These are phyloP conservation scores for Typhlichthys eigenmanni DNA, from an alignment of 2,797 vertebrate genomes.

Conservation along the genomic window DNA sequence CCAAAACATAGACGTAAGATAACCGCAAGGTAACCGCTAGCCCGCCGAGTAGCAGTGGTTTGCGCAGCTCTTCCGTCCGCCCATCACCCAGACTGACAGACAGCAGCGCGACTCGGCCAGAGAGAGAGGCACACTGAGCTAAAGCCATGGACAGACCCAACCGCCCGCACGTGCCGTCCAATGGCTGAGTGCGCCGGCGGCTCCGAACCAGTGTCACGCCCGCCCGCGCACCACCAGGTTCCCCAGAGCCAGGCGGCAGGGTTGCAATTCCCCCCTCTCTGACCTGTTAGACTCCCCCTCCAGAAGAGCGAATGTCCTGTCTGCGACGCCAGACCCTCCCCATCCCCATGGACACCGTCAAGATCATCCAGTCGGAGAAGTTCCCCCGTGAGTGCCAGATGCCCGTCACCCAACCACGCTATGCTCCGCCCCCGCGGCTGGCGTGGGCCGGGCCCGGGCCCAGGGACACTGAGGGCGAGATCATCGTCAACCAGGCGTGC, in stretches of 20 bases:
- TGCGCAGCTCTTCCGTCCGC: too few relatives aligned
- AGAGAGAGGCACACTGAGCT: conserved; percentile 1
- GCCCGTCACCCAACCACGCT: conserved; percentile 86
- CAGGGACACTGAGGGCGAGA: conserved; percentile 89
- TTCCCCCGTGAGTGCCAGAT: conserved; percentile 89
- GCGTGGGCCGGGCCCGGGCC: conserved; percentile 83
- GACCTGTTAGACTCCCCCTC: neutral
- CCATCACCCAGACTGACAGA: neutral
- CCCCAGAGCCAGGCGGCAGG: conserved; percentile 37
- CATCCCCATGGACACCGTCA: conserved; percentile 99
- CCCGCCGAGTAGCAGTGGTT: conserved; percentile 28
- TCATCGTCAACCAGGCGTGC: conserved; percentile 97
- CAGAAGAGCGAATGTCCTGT: conserved; percentile 87
- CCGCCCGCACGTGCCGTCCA: conserved; percentile 78
- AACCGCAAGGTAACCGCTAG: conserved; percentile 44
- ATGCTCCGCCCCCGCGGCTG: conserved; percentile 85
- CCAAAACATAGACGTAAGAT: conserved; percentile 27
- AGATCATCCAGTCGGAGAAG: conserved; percentile 97
- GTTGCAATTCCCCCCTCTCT: conserved; percentile 18
- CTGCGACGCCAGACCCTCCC: conserved; percentile 94
- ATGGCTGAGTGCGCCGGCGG: conserved; percentile 71
- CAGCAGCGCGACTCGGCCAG: neutral
- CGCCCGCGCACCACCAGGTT: conserved; percentile 19
- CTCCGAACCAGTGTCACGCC: conserved; percentile 28
- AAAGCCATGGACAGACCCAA: conserved; percentile 73